These are phyloP conservation scores for Nycticryphes semicollaris DNA, from an alignment of 2,113 vertebrate species.

Conservation along the genomic window DNA sequence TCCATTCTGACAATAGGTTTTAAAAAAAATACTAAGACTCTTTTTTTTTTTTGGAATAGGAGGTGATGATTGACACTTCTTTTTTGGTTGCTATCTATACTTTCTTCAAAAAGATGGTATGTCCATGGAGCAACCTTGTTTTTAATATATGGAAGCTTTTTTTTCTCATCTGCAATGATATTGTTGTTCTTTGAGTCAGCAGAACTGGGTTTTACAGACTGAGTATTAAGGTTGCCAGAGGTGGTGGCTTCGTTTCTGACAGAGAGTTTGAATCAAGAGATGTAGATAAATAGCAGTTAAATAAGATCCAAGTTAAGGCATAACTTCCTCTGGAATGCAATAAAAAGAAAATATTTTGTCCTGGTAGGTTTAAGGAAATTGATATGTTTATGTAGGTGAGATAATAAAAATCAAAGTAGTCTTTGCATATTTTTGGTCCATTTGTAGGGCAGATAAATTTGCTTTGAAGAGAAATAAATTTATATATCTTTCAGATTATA, in stretches of 20 bases:
- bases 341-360: constrained; percentile 36
- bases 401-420: constrained; percentile 34
- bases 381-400: constrained; percentile 6
- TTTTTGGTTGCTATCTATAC: not conserved
- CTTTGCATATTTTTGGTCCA: constrained; percentile 8
- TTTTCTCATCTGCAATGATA: not conserved
- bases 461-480: not conserved
- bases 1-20: not conserved
- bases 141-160: not conserved
- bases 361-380: not conserved
- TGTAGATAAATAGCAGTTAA: not conserved
- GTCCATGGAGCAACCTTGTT: not conserved
- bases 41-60: not conserved
- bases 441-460: not conserved
- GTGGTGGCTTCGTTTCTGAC: not conserved
- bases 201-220: not conserved
- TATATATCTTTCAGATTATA: not conserved
- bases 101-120: not conserved
- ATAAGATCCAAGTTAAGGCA: not conserved
- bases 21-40: not conserved
- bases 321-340: constrained; percentile 3
- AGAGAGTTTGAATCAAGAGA: not conserved
- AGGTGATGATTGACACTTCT: not conserved
- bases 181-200: not conserved
- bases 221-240: not conserved